Percentiles rank a stretch among this genome's conserved stretches.
Conservation (phyloP, 1,140 invertebrate genomes). For the Gonatopus flavifemur region DNA sequence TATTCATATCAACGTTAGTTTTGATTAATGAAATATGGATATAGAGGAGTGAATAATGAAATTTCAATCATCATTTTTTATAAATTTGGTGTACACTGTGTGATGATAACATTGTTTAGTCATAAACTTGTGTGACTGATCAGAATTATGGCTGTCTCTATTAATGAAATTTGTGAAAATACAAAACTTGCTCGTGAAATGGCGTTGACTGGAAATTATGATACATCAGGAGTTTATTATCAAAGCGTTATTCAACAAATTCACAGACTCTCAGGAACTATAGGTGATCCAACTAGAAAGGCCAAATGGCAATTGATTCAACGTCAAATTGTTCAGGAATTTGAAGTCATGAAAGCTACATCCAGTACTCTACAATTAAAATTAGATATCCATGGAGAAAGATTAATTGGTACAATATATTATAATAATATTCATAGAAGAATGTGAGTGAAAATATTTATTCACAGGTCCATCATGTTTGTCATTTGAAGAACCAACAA, state of each 20-base stretch:
- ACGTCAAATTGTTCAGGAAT: slow-evolving; percentile 86
- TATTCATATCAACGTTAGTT: too few relatives aligned
- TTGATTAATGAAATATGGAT: too few relatives aligned
- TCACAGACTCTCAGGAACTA: slow-evolving; percentile 77
- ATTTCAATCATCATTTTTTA: too few relatives aligned
- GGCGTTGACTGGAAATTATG: slow-evolving; percentile 94
- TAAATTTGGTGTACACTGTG: too few relatives aligned
- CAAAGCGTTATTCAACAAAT: slow-evolving; percentile 91
- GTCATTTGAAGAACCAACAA: slow-evolving; percentile 67
- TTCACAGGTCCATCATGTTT: slow-evolving; percentile 41
- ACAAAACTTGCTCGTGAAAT: slow-evolving; percentile 91
- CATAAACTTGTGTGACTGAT: too few relatives aligned
- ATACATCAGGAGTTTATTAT: slow-evolving; percentile 92
- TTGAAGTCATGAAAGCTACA: slow-evolving; percentile 86
- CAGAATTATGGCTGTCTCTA: slow-evolving; percentile 72
- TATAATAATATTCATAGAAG: slow-evolving; percentile 1
- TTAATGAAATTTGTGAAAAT: slow-evolving; percentile 89
- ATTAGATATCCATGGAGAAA: slow-evolving; percentile 60
- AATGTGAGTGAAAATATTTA: neutral
- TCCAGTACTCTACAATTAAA: slow-evolving; percentile 68
- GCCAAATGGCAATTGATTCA: slow-evolving; percentile 91
- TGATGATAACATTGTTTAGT: too few relatives aligned
- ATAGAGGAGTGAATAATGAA: too few relatives aligned
- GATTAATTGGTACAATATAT: slow-evolving; percentile 54
- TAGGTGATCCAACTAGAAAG: slow-evolving; percentile 77